Evolutionary conservation across 2,113 vertebrate genomes (phyloP).

Genomic region (Tinamus guttatus): DNA sequence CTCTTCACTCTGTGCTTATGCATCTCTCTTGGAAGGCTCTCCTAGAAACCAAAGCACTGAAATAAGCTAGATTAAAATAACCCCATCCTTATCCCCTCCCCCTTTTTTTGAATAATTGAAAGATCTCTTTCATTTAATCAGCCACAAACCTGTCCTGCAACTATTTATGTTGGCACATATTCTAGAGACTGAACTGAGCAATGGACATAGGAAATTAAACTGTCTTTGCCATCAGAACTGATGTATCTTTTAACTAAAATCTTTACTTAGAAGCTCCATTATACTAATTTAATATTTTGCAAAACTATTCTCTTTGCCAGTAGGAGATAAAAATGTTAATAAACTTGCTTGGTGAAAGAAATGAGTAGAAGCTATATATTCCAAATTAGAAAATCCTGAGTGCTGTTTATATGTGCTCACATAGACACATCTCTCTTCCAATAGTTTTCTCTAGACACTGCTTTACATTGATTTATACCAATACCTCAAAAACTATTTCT

Average conservation of each 20-base stretch:
- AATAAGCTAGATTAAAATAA: background rate
- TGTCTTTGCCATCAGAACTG: background rate
- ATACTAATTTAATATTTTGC: background rate
- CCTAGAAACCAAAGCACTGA: background rate
- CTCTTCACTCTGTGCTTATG: background rate
- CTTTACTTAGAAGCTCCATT: background rate
- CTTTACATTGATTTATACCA: background rate
- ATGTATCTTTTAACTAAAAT: background rate
- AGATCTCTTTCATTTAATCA: background rate
- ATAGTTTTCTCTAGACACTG: background rate
- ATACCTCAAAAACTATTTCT: background rate
- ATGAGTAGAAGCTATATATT: background rate
- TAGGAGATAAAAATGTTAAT: background rate
- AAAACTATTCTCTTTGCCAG: background rate
- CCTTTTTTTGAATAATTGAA: background rate
- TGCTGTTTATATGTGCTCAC: background rate
- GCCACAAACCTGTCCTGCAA: background rate
- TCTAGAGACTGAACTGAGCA: background rate
- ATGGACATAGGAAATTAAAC: background rate
- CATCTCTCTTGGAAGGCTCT: background rate
- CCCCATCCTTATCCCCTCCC: background rate
- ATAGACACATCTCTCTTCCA: background rate
- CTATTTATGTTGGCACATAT: background rate
- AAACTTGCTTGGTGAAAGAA: background rate
- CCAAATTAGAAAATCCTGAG: background rate